These are phyloP conservation scores for Eucidaris tribuloides DNA, from an alignment of 35 echinoderm and acorn worm genomes.

Conservation along the genomic window DNA sequence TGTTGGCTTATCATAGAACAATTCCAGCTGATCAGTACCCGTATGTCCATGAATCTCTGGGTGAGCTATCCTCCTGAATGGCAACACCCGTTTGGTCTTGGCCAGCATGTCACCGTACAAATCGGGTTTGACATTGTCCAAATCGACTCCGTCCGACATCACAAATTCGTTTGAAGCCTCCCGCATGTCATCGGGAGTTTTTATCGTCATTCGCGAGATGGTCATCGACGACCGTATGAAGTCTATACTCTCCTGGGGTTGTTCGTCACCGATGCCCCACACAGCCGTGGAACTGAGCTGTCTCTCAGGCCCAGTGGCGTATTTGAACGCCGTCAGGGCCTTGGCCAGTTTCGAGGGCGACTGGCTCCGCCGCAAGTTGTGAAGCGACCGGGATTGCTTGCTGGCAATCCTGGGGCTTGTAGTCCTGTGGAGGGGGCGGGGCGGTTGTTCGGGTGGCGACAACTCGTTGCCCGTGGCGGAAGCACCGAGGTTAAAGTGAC, in stretches of 20 bases:
- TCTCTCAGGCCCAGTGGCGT: not conserved
- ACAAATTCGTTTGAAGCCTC: not conserved
- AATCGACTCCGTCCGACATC: slow-evolving; percentile 14
- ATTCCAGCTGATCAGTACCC: slow-evolving; percentile 32
- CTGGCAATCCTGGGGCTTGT: not conserved
- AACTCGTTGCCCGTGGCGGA: not conserved
- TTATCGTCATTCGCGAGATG: slow-evolving; percentile 73
- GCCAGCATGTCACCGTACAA: slow-evolving; percentile 51
- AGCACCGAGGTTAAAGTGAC: slow-evolving; percentile 8
- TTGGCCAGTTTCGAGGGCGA: slow-evolving; percentile 37
- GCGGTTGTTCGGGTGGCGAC: not conserved
- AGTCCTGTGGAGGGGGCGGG: not conserved
- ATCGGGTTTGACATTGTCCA: slow-evolving; percentile 70
- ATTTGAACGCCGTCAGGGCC: slow-evolving; percentile 21
- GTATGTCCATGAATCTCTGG: slow-evolving; percentile 79
- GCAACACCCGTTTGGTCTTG: slow-evolving; percentile 82
- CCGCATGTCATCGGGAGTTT: slow-evolving; percentile 20
- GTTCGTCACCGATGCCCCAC: slow-evolving; percentile 18
- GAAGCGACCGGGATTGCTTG: slow-evolving; percentile 61
- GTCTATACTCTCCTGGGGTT: slow-evolving; percentile 35
- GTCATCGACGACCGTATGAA: slow-evolving; percentile 67
- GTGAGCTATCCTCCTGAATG: slow-evolving; percentile 65
- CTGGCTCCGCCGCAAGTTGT: slow-evolving; percentile 16
- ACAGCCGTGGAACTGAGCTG: not conserved
- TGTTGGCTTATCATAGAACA: slow-evolving; percentile 59